Percentiles rank a stretch among this genome's conserved stretches.
phyloP scores from a whole-genome alignment of 2,797 vertebrate species.

The Botia kubotai region DNA sequence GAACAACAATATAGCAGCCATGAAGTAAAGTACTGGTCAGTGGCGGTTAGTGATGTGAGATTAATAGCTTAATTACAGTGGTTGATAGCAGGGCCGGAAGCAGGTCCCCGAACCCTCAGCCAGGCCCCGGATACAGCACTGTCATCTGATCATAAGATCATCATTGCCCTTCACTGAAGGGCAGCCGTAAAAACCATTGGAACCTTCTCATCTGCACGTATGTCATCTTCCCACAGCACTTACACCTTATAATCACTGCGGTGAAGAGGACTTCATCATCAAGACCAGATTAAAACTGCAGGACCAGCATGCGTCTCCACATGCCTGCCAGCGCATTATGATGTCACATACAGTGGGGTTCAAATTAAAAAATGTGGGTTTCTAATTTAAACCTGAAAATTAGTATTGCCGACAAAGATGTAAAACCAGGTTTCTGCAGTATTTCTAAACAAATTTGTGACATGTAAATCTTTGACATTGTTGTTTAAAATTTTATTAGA shows the following conservation, averaged over 20 bases:
- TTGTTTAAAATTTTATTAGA: not conserved
- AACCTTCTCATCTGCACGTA: constrained; percentile 10
- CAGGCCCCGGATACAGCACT: constrained; percentile 62
- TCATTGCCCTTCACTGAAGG: constrained; percentile 68
- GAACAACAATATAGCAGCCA: constrained; percentile 65
- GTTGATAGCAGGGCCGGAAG: constrained; percentile 68
- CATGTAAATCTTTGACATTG: too few relatives aligned
- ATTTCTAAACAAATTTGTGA: too few relatives aligned
- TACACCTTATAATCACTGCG: not conserved
- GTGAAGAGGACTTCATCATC: constrained; percentile 19
- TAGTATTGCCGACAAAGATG: not conserved
- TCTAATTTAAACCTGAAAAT: not conserved
- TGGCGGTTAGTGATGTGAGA: constrained; percentile 78
- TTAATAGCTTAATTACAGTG: constrained; percentile 80
- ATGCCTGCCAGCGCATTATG: not conserved
- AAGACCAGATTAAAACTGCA: constrained; percentile 10
- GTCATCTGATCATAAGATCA: constrained; percentile 61
- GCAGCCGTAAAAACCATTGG: constrained; percentile 54
- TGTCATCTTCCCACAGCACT: constrained; percentile 24
- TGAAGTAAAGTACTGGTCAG: constrained; percentile 64
- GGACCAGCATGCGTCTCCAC: not conserved
- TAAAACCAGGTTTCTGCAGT: not conserved
- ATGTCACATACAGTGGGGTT: not conserved
- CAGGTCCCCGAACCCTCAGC: constrained; percentile 68
- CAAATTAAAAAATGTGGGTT: not conserved